Evolutionary conservation across 2,797 vertebrate species (phyloP).

Genomic region (Neomorphus geoffroyi): DNA sequence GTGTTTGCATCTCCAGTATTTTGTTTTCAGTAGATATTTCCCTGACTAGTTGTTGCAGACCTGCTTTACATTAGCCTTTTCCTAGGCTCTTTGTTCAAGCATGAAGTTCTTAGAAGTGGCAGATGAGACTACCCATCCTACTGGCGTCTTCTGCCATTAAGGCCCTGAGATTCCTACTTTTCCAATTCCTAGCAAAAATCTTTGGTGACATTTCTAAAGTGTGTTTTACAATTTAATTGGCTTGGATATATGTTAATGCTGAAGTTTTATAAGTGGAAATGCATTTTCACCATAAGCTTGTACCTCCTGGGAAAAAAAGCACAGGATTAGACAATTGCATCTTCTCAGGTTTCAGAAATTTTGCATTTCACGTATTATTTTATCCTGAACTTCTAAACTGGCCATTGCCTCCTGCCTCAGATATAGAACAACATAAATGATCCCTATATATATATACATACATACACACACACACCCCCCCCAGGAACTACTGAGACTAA

Average conservation of each 20-base stretch:
- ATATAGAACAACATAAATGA: background rate
- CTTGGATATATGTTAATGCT: background rate
- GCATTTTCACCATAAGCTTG: background rate
- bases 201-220: background rate
- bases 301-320: background rate
- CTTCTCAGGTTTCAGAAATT: background rate
- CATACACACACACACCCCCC: background rate
- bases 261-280: background rate
- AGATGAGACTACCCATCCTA: background rate
- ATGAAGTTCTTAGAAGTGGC: background rate
- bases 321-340: background rate
- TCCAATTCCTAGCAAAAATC: background rate
- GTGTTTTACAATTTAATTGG: background rate
- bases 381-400: background rate
- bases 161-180: background rate
- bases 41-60: background rate
- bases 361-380: background rate
- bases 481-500: constrained; percentile 57
- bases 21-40: background rate
- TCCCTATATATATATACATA: background rate
- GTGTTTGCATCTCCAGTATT: background rate
- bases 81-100: background rate
- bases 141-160: background rate
- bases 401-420: background rate
- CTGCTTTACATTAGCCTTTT: background rate